A percentile compares a stretch with the other conserved stretches of the same genome.
These are phyloP conservation scores for Xiphophorus birchmanni DNA, from an alignment of 2,797 vertebrate species.

Conservation along the genomic window DNA sequence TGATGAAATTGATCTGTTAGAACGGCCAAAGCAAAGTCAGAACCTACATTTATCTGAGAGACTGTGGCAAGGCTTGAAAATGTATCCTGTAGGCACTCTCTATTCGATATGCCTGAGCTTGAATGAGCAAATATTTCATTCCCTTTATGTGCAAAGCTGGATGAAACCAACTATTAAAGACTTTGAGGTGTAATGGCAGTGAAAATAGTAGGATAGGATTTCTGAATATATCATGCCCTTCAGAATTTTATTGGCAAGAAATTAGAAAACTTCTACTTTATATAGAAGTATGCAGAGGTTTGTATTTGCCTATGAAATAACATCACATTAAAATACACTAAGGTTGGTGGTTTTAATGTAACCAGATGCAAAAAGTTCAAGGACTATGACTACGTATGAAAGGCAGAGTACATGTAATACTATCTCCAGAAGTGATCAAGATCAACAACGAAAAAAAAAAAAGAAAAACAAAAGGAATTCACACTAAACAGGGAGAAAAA, in stretches of 20 bases:
- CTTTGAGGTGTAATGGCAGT: not conserved
- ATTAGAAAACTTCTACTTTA: not conserved
- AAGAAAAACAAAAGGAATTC: slow-evolving; percentile 13
- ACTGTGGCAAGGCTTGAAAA: not conserved
- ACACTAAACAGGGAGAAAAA: slow-evolving; percentile 1
- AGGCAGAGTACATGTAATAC: not conserved
- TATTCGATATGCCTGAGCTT: not conserved
- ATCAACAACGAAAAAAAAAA: slow-evolving; percentile 24
- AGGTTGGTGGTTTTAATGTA: not conserved
- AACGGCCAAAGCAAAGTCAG: not conserved
- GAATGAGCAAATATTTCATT: not conserved
- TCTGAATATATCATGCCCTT: not conserved
- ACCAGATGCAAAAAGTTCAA: not conserved
- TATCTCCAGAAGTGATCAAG: not conserved
- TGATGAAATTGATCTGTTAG: not conserved
- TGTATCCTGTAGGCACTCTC: not conserved
- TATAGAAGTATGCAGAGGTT: not conserved
- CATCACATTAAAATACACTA: not conserved
- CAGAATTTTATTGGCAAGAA: not conserved
- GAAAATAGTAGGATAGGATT: not conserved
- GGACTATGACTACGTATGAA: not conserved
- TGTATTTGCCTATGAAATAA: not conserved
- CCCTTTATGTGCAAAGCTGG: not conserved
- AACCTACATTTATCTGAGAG: not conserved
- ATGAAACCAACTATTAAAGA: not conserved